Conservation (phyloP, 2,113 vertebrate genomes). For the Microcebus tavaratra region DNA sequence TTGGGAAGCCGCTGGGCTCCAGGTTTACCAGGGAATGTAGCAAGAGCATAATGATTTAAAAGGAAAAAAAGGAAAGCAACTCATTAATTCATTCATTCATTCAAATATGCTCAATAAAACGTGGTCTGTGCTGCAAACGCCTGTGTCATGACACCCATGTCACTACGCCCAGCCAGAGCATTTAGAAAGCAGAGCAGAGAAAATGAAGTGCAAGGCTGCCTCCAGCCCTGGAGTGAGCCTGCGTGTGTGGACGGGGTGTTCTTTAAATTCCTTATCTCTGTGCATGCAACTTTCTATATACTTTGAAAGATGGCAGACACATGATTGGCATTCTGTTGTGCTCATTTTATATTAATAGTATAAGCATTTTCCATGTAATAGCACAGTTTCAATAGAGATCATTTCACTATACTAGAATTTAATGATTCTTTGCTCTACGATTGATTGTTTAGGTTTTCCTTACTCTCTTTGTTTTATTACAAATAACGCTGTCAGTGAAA, state of each 20-base stretch:
- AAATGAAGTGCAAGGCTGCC: background rate
- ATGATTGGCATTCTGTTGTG: background rate
- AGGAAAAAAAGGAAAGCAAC: background rate
- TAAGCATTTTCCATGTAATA: background rate
- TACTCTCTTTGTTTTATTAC: slow-evolving; percentile 30
- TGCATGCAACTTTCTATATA: background rate
- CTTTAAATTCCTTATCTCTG: background rate
- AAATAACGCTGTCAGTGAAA: slow-evolving; percentile 27
- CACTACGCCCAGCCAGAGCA: background rate
- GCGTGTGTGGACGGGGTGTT: too few species aligned
- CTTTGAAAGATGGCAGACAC: background rate
- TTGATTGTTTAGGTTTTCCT: background rate
- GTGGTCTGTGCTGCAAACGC: rapidly evolving
- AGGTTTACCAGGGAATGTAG: background rate
- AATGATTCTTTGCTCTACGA: background rate
- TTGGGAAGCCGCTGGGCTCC: background rate
- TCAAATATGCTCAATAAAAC: background rate
- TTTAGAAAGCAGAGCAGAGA: background rate
- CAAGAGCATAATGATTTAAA: background rate
- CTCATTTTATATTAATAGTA: background rate
- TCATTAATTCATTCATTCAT: background rate
- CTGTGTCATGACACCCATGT: rapidly evolving
- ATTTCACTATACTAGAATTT: background rate
- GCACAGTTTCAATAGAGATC: background rate
- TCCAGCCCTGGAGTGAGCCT: background rate